These are phyloP conservation scores for Phyllotreta striolata DNA, from an alignment of 2,888 invertebrate genomes.

Conservation along the genomic window DNA sequence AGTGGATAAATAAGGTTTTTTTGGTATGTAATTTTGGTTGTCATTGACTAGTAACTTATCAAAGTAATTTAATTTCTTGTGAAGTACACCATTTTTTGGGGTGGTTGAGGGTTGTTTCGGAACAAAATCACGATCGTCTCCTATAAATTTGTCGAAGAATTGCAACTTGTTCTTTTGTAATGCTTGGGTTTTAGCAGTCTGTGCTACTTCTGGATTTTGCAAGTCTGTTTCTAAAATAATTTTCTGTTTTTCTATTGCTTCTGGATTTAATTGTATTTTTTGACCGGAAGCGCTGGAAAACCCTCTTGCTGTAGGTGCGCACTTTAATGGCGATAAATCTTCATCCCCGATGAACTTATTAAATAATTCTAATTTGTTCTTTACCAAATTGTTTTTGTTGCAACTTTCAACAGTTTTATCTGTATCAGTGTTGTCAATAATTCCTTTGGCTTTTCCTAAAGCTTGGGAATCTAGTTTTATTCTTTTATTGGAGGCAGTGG, in stretches of 20 bases:
- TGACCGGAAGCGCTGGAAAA: conserved; percentile 10
- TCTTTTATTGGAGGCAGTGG: no score
- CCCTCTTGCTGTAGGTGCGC: neutral
- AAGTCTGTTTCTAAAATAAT: neutral
- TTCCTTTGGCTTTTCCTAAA: neutral
- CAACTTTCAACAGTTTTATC: neutral
- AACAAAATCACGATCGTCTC: conserved; percentile 11
- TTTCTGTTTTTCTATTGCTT: neutral
- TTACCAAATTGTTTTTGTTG: conserved; percentile 7
- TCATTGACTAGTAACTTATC: conserved; percentile 1
- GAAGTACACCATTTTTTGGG: neutral
- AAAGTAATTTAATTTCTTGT: conserved; percentile 55
- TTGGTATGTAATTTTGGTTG: conserved; percentile 15
- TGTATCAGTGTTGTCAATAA: neutral
- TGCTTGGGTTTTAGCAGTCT: neutral
- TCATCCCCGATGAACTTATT: conserved; percentile 25
- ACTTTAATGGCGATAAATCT: neutral
- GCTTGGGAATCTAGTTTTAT: neutral
- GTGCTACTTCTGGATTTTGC: neutral
- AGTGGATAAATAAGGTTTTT: conserved; percentile 9
- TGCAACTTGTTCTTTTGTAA: conserved; percentile 26
- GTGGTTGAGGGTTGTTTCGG: conserved; percentile 11
- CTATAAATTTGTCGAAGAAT: conserved; percentile 29
- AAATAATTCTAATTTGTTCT: conserved; percentile 27
- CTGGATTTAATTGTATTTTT: neutral